Percentiles rank a stretch among this genome's conserved stretches.
These are phyloP conservation scores for Procavia capensis DNA, from an alignment of 2,113 vertebrate genomes.

Conservation along the genomic window DNA sequence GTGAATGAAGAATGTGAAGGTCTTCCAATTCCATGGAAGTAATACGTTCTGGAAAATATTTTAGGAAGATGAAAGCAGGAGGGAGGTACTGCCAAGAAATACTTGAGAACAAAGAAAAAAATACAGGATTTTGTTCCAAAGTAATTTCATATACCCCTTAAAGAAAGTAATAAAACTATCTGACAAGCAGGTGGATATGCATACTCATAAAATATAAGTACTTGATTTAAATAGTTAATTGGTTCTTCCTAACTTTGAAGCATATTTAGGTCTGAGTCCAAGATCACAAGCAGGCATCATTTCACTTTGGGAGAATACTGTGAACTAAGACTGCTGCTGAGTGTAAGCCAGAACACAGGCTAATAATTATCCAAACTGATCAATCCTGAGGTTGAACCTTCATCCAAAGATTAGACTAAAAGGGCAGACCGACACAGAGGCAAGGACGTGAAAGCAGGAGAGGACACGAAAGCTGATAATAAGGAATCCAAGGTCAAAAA, in stretches of 20 bases:
- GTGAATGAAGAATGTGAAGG: background rate
- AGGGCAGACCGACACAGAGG: too few species aligned
- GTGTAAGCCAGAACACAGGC: background rate
- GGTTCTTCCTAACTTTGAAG: slow-evolving; percentile 7
- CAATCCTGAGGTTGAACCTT: too few species aligned
- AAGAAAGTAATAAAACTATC: background rate
- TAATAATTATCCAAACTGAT: background rate
- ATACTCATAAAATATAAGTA: background rate
- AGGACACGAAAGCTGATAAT: too few species aligned
- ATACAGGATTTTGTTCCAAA: background rate
- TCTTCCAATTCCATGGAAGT: background rate
- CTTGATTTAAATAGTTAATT: background rate
- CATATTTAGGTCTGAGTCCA: slow-evolving; percentile 15
- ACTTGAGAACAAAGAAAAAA: slow-evolving; percentile 7
- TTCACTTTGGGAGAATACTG: background rate
- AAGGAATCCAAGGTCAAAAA: too few species aligned
- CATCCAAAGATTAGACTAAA: too few species aligned
- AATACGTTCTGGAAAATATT: background rate
- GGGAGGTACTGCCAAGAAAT: background rate
- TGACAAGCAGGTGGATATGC: background rate
- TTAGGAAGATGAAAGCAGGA: slow-evolving; percentile 10
- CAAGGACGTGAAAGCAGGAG: too few species aligned
- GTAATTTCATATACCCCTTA: background rate
- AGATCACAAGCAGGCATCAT: background rate
- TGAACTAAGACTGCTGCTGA: background rate